Evolutionary conservation across 2,888 invertebrate genomes (phyloP).

Genomic region (Copidosoma aretas): DNA sequence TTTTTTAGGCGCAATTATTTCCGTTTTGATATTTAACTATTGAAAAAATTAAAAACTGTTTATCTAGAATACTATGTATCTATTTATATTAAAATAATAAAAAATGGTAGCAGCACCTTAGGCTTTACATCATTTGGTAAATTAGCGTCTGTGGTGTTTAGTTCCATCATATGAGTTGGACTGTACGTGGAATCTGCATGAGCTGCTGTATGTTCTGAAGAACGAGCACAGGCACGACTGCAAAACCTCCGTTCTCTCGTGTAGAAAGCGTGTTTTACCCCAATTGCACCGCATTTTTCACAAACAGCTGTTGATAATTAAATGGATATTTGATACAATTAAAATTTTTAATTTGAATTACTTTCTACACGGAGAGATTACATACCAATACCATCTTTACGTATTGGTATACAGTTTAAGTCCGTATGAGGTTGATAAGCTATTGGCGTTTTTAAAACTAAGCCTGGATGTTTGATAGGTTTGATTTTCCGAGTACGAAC

Average conservation of each 20-base stretch:
- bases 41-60: slow-evolving; percentile 12
- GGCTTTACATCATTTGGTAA: slow-evolving; percentile 46
- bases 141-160: slow-evolving; percentile 44
- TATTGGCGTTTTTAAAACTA: slow-evolving; percentile 78
- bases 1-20: slow-evolving; percentile 36
- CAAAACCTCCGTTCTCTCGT: slow-evolving; percentile 83
- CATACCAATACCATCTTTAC: slow-evolving; percentile 89
- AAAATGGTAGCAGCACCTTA: slow-evolving; percentile 13
- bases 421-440: slow-evolving; percentile 82
- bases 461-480: slow-evolving; percentile 76
- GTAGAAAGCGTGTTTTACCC: slow-evolving; percentile 86
- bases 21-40: slow-evolving; percentile 47
- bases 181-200: slow-evolving; percentile 55
- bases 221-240: slow-evolving; percentile 79
- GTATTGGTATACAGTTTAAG: slow-evolving; percentile 84
- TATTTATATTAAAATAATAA: slow-evolving; percentile 9
- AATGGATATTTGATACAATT: slow-evolving; percentile 7
- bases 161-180: slow-evolving; percentile 55
- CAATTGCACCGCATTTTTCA: slow-evolving; percentile 84
- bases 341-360: background rate
- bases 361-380: slow-evolving; percentile 16
- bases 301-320: slow-evolving; percentile 71
- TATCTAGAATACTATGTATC: background rate
- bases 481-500: slow-evolving; percentile 71
- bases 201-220: slow-evolving; percentile 53